Percentiles rank a stretch among this genome's conserved stretches.
phyloP scores from a whole-genome alignment of 1,140 invertebrate genomes.

The Reticulitermes speratus region DNA sequence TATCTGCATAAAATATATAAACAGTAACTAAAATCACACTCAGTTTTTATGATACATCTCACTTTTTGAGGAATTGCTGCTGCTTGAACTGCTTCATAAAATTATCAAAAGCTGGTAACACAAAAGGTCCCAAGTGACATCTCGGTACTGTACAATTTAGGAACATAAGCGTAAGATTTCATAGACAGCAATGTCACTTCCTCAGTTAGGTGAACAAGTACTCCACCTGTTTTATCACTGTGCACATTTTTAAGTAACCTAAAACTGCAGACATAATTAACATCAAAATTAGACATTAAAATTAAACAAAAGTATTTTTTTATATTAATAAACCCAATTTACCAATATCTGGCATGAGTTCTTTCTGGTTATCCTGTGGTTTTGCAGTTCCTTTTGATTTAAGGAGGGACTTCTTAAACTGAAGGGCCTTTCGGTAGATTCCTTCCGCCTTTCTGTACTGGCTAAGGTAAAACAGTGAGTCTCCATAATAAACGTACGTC shows the following conservation, averaged over 20 bases:
- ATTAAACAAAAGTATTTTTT: slow-evolving; percentile 30
- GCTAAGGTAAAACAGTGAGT: slow-evolving; percentile 63
- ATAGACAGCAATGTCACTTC: too few relatives aligned
- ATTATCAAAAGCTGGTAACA: too few relatives aligned
- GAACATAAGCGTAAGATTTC: too few relatives aligned
- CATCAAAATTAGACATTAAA: neutral
- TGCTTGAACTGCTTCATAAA: too few relatives aligned
- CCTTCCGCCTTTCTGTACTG: slow-evolving; percentile 69
- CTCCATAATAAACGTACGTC: slow-evolving; percentile 64
- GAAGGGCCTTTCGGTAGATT: slow-evolving; percentile 64
- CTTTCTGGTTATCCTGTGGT: slow-evolving; percentile 51
- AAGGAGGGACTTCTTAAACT: slow-evolving; percentile 65
- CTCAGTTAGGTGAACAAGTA: too few relatives aligned
- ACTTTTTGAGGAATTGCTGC: too few relatives aligned
- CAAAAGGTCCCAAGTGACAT: too few relatives aligned
- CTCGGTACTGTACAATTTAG: too few relatives aligned
- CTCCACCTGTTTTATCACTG: too few relatives aligned
- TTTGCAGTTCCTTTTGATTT: slow-evolving; percentile 57
- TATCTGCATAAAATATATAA: slow-evolving; percentile 51
- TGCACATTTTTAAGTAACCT: too few relatives aligned
- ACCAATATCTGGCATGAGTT: slow-evolving; percentile 52
- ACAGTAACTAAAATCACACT: too few relatives aligned
- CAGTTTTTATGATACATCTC: too few relatives aligned
- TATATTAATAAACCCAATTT: neutral
- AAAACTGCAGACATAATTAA: neutral